Base-by-base conservation (phyloP, 2,113 vertebrate species). In the Rhodinocichla rosea region DNA sequence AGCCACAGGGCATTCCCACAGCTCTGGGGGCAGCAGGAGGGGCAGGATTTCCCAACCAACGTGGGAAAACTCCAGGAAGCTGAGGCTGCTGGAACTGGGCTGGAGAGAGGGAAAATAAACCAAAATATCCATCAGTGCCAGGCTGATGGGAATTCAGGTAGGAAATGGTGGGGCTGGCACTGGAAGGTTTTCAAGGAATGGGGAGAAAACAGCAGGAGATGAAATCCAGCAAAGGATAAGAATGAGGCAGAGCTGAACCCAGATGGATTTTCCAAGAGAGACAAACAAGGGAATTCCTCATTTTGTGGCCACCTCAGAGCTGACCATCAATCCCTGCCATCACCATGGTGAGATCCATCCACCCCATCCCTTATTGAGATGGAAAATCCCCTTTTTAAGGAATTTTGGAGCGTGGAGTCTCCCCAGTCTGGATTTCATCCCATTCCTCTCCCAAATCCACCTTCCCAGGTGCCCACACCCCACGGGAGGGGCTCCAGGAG, bases 141-240 rank as follows among this genome's bases (percentile, higher is more conserved):
- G 35, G 33, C 63, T 49, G 33, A 20, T 19, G 89, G 53, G 39
- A 44, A 71, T 62, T 28, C 0, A 3, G 78, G 63, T 0, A 10
- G 62, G 44, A n/a, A 71, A 64, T 1, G 4, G 40, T 2, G 1
- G 11, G 28, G 37, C 18, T 49, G 91, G 13, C 44, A 14, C 4
- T 1, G 9, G 50, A 42, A 60, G 42, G 55, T 65, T 45, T 15
- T 10, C 17, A 45, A 59, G 44, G 44, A n/a, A 50, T 1, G 1
- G n/a, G 62, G 62, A 90, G 53, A 44, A 55, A 75, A 23, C 0
- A 2, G 49, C 49, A 47, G 37, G 56, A 42, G 22, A 28, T 28
- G 64, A 69, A 79, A 71, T 7, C 19, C 17, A 30, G 57, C 1
- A 4, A 6, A 0, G 35, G 68, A 0, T 13, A 33, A 63, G 47